phyloP scores from a whole-genome alignment of 2,888 invertebrate species.

The Pheosia gnoma region DNA sequence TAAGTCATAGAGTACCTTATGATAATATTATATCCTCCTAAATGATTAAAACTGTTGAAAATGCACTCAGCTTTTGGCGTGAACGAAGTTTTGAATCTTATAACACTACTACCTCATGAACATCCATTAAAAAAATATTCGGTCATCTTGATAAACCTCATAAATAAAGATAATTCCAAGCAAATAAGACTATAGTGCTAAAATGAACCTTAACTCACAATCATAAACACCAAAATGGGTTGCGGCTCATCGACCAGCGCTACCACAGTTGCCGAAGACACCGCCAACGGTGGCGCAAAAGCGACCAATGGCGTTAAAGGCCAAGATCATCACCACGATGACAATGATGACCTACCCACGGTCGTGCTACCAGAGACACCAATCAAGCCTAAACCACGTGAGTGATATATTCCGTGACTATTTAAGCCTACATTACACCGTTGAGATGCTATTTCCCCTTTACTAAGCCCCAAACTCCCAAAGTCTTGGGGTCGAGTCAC shows the following conservation, averaged over 20 bases:
- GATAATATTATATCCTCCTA: too few species aligned
- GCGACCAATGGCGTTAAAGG: constrained; percentile 42
- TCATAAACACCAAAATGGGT: constrained; percentile 62
- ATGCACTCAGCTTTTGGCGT: too few species aligned
- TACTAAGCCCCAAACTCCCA: too few species aligned
- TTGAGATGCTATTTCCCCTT: too few species aligned
- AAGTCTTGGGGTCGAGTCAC: too few species aligned
- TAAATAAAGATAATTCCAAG: background rate
- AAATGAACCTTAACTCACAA: constrained; percentile 14
- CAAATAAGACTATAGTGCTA: background rate
- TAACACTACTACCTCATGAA: too few species aligned
- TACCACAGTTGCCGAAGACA: constrained; percentile 51
- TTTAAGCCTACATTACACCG: background rate
- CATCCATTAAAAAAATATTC: background rate
- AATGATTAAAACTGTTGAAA: too few species aligned
- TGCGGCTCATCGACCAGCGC: constrained; percentile 77
- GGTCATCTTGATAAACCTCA: background rate
- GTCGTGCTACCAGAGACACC: constrained; percentile 75
- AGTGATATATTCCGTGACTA: constrained; percentile 35
- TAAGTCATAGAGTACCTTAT: too few species aligned
- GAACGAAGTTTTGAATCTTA: too few species aligned
- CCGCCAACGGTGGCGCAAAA: constrained; percentile 50
- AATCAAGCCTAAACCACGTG: constrained; percentile 67
- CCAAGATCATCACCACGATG: constrained; percentile 50
- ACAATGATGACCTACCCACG: constrained; percentile 67